Conservation (phyloP, 2,113 vertebrate genomes). For the Neodon shergylaensis region DNA sequence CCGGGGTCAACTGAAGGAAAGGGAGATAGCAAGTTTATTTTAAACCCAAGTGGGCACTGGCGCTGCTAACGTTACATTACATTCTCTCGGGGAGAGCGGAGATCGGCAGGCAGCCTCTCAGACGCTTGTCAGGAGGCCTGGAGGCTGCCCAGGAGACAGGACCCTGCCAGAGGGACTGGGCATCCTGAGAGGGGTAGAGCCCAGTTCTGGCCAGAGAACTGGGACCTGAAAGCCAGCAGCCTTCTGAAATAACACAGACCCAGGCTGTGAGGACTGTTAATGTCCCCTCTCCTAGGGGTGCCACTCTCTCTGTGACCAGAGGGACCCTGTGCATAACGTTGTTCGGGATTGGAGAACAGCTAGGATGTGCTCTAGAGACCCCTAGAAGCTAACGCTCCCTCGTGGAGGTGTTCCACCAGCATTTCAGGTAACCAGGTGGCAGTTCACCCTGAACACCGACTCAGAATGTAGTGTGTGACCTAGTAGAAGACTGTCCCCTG, state of each 20-base stretch:
- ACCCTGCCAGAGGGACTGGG: not conserved
- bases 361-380: not conserved
- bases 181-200: not conserved
- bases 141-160: conserved; percentile 50
- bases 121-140: conserved; percentile 56
- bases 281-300: fast-evolving
- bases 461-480: not conserved
- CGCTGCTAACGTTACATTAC: conserved; percentile 41
- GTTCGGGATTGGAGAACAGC: not conserved
- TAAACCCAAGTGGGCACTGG: conserved; percentile 73
- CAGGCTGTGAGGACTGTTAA: not conserved
- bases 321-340: not conserved
- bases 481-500: not conserved
- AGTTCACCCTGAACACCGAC: not conserved
- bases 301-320: not conserved
- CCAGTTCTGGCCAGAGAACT: not conserved
- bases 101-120: conserved; percentile 69
- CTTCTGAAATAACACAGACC: not conserved
- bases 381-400: not conserved
- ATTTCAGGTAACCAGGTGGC: not conserved
- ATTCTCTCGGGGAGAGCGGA: conserved; percentile 23
- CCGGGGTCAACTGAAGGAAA: conserved; percentile 48
- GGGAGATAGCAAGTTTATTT: conserved; percentile 66
- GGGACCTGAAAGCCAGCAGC: not conserved
- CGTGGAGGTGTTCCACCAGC: not conserved